Percentiles rank a stretch among this genome's conserved stretches.
These are phyloP conservation scores for Sarcophaga variegata DNA, from an alignment of 2,888 invertebrate species.

Conservation along the genomic window DNA sequence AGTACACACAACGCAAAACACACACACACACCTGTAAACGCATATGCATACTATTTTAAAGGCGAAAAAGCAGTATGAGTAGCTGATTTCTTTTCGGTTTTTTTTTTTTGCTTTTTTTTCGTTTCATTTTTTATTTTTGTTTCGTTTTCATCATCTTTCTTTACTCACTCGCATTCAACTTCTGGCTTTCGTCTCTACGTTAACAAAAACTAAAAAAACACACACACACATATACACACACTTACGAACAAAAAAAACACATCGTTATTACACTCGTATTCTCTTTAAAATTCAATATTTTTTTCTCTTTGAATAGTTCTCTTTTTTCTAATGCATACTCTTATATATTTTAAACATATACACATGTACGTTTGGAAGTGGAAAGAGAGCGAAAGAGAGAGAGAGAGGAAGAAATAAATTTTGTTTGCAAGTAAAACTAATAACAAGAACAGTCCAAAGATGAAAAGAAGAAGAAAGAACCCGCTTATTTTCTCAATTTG, in stretches of 20 bases:
- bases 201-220: constrained; percentile 8
- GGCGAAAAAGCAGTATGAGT: constrained; percentile 37
- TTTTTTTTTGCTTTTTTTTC: neutral
- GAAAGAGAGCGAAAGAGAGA: too few relatives aligned
- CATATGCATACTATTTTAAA: neutral
- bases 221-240: neutral
- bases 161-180: constrained; percentile 38
- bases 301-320: too few relatives aligned
- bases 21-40: neutral
- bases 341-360: too few relatives aligned
- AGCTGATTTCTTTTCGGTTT: constrained; percentile 19
- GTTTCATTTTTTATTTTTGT: constrained; percentile 14
- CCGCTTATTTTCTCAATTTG: too few relatives aligned
- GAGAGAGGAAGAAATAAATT: too few relatives aligned
- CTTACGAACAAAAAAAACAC: too few relatives aligned
- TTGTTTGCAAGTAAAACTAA: too few relatives aligned
- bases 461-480: too few relatives aligned
- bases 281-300: too few relatives aligned
- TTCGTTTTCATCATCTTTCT: constrained; percentile 45
- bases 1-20: constrained; percentile 14
- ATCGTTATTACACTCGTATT: neutral
- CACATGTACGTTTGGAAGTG: too few relatives aligned
- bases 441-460: too few relatives aligned
- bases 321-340: too few relatives aligned
- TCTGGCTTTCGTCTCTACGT: constrained; percentile 38